Evolutionary conservation across 2,888 invertebrate genomes (phyloP).

Genomic region (Copidosoma aretas): DNA sequence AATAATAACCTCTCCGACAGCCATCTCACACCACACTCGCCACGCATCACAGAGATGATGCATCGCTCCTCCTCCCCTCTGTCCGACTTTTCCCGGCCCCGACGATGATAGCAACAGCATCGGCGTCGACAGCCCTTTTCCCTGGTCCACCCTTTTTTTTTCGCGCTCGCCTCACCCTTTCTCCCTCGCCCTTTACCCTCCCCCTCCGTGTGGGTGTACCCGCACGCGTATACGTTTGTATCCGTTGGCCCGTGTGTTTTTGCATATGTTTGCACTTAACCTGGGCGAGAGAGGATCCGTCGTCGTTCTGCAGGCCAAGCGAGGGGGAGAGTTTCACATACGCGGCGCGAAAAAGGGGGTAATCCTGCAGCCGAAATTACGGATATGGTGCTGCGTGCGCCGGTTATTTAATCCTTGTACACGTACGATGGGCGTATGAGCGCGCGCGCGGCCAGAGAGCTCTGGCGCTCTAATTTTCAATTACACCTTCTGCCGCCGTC

Average conservation of each 20-base stretch:
- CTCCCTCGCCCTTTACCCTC: background rate
- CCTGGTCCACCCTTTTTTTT: background rate
- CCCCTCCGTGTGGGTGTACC: no score
- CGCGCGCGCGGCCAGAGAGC: background rate
- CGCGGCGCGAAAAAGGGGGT: background rate
- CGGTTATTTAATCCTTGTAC: slow-evolving; percentile 20
- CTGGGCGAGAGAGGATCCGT: background rate
- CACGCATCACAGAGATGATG: slow-evolving; percentile 7
- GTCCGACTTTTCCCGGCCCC: slow-evolving; percentile 17
- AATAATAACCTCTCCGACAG: no score
- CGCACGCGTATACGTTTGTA: no score
- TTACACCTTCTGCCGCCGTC: slow-evolving; percentile 18
- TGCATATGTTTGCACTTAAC: slow-evolving; percentile 30
- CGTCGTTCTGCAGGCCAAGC: no score
- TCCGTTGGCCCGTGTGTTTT: background rate
- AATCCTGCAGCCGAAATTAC: slow-evolving; percentile 23
- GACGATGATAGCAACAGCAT: no score
- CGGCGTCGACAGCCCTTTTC: slow-evolving; percentile 4
- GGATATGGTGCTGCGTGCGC: slow-evolving; percentile 2
- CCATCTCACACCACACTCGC: no score
- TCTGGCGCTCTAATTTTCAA: slow-evolving; percentile 25
- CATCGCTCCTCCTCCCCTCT: slow-evolving; percentile 4
- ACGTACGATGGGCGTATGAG: background rate
- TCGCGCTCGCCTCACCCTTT: background rate
- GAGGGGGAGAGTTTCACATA: background rate